Conservation (phyloP, 2,888 invertebrate genomes). For the Apamea epomidion region DNA sequence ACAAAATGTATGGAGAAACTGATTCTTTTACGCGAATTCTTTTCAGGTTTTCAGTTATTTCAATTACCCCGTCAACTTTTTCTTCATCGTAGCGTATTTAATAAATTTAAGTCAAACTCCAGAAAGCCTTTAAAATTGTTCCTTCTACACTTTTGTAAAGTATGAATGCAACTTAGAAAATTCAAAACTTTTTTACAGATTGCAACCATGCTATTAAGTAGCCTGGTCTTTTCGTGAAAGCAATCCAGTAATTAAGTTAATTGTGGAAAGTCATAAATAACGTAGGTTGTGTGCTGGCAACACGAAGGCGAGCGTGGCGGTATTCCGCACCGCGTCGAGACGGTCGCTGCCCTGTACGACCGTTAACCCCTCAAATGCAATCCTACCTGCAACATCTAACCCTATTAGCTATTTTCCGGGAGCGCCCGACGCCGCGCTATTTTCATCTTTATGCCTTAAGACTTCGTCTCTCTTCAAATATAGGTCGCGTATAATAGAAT, state of each 20-base stretch:
- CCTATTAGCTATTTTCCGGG: conserved; percentile 52
- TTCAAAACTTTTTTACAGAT: neutral
- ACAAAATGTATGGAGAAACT: neutral
- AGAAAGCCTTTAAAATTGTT: neutral
- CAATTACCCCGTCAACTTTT: neutral
- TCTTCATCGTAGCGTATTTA: neutral
- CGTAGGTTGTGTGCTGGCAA: conserved; percentile 23
- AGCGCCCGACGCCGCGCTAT: conserved; percentile 39
- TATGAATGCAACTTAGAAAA: conserved; percentile 8
- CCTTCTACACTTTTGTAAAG: neutral
- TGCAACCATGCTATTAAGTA: conserved; percentile 12
- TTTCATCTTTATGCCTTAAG: conserved; percentile 39
- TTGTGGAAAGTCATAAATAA: conserved; percentile 35
- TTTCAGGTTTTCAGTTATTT: neutral
- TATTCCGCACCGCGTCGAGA: conserved; percentile 22
- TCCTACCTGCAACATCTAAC: conserved; percentile 58
- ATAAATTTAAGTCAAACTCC: neutral
- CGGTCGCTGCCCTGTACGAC: conserved; percentile 57
- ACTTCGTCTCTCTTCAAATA: conserved; percentile 49
- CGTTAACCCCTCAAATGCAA: conserved; percentile 65
- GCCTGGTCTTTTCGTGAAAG: conserved; percentile 17
- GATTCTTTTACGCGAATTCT: neutral
- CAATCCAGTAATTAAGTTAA: conserved; percentile 39
- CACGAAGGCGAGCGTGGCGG: conserved; percentile 42
- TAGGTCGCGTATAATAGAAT: conserved; percentile 53